Conservation (phyloP, 1,140 invertebrate species). For the Goniozus legneri region DNA sequence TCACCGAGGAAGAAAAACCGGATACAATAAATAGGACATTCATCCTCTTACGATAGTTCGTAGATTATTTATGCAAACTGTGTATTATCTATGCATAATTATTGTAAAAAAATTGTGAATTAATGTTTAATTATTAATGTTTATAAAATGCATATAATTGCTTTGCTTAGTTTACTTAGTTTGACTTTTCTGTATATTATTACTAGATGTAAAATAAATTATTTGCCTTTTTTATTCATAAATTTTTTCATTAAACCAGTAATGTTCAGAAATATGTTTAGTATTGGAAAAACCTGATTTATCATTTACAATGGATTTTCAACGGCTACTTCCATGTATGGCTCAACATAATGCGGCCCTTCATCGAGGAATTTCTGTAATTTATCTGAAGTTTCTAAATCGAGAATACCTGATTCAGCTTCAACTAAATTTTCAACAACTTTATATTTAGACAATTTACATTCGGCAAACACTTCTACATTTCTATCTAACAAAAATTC, state of each 20-base stretch:
- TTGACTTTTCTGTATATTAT: conserved; percentile 14
- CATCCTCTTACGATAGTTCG: conserved; percentile 4
- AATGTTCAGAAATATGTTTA: conserved; percentile 1
- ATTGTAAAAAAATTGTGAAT: conserved; percentile 11
- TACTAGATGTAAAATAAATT: conserved; percentile 38
- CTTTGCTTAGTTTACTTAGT: conserved; percentile 7
- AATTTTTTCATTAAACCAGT: conserved; percentile 20
- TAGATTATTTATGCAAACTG: conserved; percentile 22
- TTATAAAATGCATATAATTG: too few species aligned
- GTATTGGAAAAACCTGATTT: not conserved
- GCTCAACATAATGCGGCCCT: conserved; percentile 69
- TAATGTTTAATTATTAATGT: not conserved
- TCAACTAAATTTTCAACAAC: conserved; percentile 64
- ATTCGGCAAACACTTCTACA: conserved; percentile 66
- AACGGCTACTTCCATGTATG: conserved; percentile 65
- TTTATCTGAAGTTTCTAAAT: conserved; percentile 58
- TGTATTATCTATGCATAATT: conserved; percentile 11
- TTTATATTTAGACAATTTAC: conserved; percentile 71
- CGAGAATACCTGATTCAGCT: conserved; percentile 62
- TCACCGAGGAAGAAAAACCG: conserved; percentile 63
- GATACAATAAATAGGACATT: conserved; percentile 33
- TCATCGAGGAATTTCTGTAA: conserved; percentile 66
- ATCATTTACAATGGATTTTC: conserved; percentile 57
- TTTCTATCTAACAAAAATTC: conserved; percentile 74
- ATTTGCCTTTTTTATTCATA: conserved; percentile 31